Evolutionary conservation across 2,888 invertebrate species (phyloP), one percentile per base, ranked within the genome.

Genomic region (Cremastinae sp.): DNA sequence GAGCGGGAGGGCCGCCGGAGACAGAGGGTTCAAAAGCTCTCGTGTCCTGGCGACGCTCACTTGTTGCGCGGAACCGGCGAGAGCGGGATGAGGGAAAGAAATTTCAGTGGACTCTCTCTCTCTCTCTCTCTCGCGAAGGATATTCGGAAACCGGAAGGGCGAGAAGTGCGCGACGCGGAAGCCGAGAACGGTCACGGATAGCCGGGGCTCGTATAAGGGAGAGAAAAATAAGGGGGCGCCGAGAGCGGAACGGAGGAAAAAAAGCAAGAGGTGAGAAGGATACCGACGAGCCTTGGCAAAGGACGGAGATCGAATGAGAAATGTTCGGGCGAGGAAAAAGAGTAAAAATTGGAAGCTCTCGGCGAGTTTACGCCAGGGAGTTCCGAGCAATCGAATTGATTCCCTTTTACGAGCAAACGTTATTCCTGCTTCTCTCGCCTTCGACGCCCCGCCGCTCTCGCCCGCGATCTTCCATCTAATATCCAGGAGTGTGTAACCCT

Each of bases 341-440:
- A 58, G 43, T 56, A 56, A 68, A 28, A 28, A 43, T 14, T 10
- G 36, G 61, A 28, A 28, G 28, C 28, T 28, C n/a, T 14, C 51
- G 62, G 34, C 43, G 59, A 69, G 64, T 59, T 64, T 69, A 62
- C 56, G 28, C 16, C 61, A 43, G 43, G 9, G 72, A 65, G 61
- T 64, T 68, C 68, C 20, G 74, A 79, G 82, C 83, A 88, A 89
- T 89, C 86, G 86, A 89, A 89, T 89, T 89, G 89, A 88, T 89
- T 89, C 86, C 84, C 85, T 85, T 88, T 89, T 87, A 88, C 84
- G 84, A 84, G 76, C 82, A 82, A 79, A 79, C 86, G 83, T 86
- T 84, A 85, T 85, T 85, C 84, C 83, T n/a, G n/a, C n/a, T 78
- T 81, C 85, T 86, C 84, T 70, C 20, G n/a, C 38, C 22, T 12